Percentiles rank a stretch among this genome's conserved stretches.
Evolutionary conservation across 1,140 invertebrate genomes (phyloP).

Genomic region (Trachymyrmex septentrionalis): DNA sequence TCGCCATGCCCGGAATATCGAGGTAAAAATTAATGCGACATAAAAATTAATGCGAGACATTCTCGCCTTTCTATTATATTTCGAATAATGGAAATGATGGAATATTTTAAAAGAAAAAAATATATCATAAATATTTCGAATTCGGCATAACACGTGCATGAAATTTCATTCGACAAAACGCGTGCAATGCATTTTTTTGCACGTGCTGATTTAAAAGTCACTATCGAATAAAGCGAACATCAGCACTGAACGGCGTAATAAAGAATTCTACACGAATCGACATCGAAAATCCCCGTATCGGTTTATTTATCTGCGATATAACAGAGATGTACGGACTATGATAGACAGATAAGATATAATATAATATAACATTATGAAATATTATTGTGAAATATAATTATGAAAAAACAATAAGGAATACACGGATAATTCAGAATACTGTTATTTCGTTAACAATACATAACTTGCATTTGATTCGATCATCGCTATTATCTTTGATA

Average conservation of each 20-base stretch:
- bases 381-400: not conserved
- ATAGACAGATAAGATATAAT: not conserved
- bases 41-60: too few species aligned
- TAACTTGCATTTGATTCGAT: not conserved
- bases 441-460: not conserved
- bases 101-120: constrained; percentile 21
- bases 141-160: not conserved
- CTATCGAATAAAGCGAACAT: not conserved
- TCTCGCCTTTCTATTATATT: not conserved
- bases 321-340: not conserved
- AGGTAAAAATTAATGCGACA: constrained; percentile 18
- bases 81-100: not conserved
- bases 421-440: not conserved
- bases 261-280: not conserved
- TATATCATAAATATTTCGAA: constrained; percentile 27
- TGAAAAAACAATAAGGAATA: not conserved
- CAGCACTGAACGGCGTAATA: not conserved
- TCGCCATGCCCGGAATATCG: not conserved
- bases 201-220: constrained; percentile 13
- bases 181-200: constrained; percentile 17
- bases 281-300: not conserved
- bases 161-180: constrained; percentile 27
- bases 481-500: not conserved
- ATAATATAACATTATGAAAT: not conserved
- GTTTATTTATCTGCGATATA: not conserved